Conservation (phyloP, 2,888 invertebrate species). For the Luffia ferchaultella region DNA sequence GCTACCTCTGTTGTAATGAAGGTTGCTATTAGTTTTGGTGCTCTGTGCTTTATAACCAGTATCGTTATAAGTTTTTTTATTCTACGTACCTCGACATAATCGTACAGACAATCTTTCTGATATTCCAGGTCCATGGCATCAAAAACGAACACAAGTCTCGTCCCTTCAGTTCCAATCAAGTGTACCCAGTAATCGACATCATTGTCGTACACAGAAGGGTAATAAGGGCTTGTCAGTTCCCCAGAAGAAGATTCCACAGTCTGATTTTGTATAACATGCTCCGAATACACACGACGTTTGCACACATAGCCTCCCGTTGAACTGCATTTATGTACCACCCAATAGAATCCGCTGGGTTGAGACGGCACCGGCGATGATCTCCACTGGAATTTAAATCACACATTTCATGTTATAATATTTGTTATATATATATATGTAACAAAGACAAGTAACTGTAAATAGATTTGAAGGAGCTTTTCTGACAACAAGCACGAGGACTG, state of each 20-base stretch:
- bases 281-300: slow-evolving; percentile 50
- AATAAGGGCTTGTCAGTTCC: slow-evolving; percentile 73
- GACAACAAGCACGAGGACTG: too few relatives aligned
- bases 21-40: too few relatives aligned
- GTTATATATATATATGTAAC: not conserved
- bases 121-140: slow-evolving; percentile 75
- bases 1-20: too few relatives aligned
- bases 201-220: slow-evolving; percentile 76
- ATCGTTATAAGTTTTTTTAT: too few relatives aligned
- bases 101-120: slow-evolving; percentile 82
- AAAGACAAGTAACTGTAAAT: too few relatives aligned
- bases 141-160: slow-evolving; percentile 75
- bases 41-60: too few relatives aligned
- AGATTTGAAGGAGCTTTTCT: too few relatives aligned
- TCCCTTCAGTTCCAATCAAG: slow-evolving; percentile 70
- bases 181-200: slow-evolving; percentile 75
- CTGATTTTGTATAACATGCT: slow-evolving; percentile 63
- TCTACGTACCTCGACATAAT: slow-evolving; percentile 72
- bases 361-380: slow-evolving; percentile 70
- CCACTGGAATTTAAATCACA: slow-evolving; percentile 59
- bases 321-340: slow-evolving; percentile 71
- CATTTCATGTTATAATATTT: not conserved
- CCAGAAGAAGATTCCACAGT: slow-evolving; percentile 73
- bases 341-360: slow-evolving; percentile 75
- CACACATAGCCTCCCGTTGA: slow-evolving; percentile 76